These are phyloP conservation scores for Ascaphus truei DNA, from an alignment of 2,113 vertebrate genomes.

Conservation along the genomic window DNA sequence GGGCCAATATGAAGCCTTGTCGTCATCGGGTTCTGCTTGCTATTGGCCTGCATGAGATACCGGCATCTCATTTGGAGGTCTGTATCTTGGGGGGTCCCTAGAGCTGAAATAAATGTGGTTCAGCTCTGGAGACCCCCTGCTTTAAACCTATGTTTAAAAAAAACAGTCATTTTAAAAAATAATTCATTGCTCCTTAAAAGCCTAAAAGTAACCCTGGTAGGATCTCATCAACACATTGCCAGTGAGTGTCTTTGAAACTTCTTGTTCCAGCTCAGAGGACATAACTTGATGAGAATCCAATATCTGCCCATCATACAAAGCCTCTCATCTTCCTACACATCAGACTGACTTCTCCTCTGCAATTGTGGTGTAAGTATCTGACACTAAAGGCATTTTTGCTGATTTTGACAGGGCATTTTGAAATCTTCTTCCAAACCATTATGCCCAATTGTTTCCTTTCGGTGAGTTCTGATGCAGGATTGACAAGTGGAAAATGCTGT, in stretches of 20 bases:
- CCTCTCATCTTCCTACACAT: background rate
- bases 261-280: background rate
- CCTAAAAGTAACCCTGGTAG: background rate
- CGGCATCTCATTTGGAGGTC: no score
- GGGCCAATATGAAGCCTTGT: no score
- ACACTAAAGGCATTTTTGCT: background rate
- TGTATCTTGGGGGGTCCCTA: no score
- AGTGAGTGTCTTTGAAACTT: background rate
- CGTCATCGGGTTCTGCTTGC: no score
- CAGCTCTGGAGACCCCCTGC: no score
- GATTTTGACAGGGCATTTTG: background rate
- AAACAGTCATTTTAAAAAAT: no score
- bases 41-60: no score
- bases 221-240: background rate
- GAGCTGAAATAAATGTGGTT: no score
- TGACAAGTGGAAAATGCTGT: constrained; percentile 15
- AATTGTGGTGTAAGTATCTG: background rate
- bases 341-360: background rate
- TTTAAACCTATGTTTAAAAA: no score
- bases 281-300: background rate
- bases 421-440: background rate
- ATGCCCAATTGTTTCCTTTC: constrained; percentile 6
- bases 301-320: background rate
- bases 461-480: background rate
- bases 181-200: no score